A percentile compares a stretch with the other conserved stretches of the same genome.
These are phyloP conservation scores for Jacana jacana DNA, from an alignment of 2,113 vertebrate genomes.

Conservation along the genomic window DNA sequence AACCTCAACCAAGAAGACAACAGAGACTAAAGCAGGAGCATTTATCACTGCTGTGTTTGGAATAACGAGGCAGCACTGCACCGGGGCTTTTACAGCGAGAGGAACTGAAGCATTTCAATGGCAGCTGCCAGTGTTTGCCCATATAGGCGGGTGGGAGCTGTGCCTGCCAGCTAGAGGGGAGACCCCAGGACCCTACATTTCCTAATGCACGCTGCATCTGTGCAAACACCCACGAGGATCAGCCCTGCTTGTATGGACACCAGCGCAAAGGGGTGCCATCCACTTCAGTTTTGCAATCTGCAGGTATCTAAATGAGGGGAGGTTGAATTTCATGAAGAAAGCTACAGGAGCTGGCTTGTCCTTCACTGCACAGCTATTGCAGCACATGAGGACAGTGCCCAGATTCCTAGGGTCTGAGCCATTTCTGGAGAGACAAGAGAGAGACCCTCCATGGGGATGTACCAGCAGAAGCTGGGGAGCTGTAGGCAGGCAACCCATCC, in stretches of 20 bases:
- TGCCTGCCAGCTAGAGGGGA: neutral
- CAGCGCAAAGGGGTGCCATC: neutral
- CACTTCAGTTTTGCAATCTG: neutral
- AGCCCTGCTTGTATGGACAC: neutral
- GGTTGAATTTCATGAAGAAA: neutral
- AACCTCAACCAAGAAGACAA: fast-evolving
- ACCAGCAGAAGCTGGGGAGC: neutral
- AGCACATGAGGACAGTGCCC: neutral
- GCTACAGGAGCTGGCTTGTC: neutral
- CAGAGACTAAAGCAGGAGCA: neutral
- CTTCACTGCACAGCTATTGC: neutral
- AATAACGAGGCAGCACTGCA: neutral
- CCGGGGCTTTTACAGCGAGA: neutral
- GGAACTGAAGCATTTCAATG: neutral
- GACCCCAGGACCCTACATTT: neutral
- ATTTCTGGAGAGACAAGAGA: neutral
- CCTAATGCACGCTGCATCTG: fast-evolving
- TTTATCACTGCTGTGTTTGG: fast-evolving
- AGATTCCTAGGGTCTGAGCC: neutral
- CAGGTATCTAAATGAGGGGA: neutral
- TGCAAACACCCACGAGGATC: neutral
- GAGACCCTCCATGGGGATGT: neutral
- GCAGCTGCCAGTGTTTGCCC: conserved; percentile 24
- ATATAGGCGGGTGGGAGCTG: neutral
- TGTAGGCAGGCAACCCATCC: neutral